These are phyloP conservation scores for Cromileptes altivelis DNA, from an alignment of 2,113 vertebrate genomes.

Conservation along the genomic window DNA sequence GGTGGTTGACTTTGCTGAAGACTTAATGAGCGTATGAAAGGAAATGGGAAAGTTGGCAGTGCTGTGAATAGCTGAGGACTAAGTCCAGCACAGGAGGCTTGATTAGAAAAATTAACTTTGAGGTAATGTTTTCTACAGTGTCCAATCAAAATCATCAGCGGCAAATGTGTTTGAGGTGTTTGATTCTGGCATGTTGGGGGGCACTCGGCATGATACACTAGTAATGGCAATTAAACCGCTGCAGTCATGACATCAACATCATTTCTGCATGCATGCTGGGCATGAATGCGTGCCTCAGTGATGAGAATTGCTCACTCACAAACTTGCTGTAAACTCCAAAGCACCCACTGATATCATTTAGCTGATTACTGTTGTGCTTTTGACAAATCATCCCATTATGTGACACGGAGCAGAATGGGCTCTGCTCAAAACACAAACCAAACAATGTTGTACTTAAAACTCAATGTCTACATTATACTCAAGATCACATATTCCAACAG, in stretches of 20 bases:
- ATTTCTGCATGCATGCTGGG: slow-evolving; percentile 40
- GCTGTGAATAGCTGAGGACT: slow-evolving; percentile 24
- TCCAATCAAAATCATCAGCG: slow-evolving; percentile 43
- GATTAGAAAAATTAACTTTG: slow-evolving; percentile 54
- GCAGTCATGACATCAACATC: slow-evolving; percentile 30
- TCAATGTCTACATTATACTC: not conserved
- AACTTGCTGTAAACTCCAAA: slow-evolving; percentile 50
- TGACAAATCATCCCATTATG: slow-evolving; percentile 54
- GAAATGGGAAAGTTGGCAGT: slow-evolving; percentile 68
- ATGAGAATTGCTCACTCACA: slow-evolving; percentile 30
- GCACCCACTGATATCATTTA: slow-evolving; percentile 41
- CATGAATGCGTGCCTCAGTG: slow-evolving; percentile 1
- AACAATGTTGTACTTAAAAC: slow-evolving; percentile 5
- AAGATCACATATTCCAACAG: not conserved
- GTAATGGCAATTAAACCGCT: slow-evolving; percentile 55
- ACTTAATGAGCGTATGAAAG: slow-evolving; percentile 53
- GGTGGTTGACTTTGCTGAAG: slow-evolving; percentile 46
- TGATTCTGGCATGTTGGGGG: slow-evolving; percentile 40
- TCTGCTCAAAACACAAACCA: slow-evolving; percentile 9
- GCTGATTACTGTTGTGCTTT: slow-evolving; percentile 51
- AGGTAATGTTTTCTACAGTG: slow-evolving; percentile 51
- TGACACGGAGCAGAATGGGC: slow-evolving; percentile 28
- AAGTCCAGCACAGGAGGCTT: slow-evolving; percentile 48
- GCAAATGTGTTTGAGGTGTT: slow-evolving; percentile 49
- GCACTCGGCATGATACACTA: slow-evolving; percentile 37